Evolutionary conservation across 1,140 invertebrate genomes (phyloP), one percentile per base, ranked within the genome.

Genomic region (Ips nitidus): DNA sequence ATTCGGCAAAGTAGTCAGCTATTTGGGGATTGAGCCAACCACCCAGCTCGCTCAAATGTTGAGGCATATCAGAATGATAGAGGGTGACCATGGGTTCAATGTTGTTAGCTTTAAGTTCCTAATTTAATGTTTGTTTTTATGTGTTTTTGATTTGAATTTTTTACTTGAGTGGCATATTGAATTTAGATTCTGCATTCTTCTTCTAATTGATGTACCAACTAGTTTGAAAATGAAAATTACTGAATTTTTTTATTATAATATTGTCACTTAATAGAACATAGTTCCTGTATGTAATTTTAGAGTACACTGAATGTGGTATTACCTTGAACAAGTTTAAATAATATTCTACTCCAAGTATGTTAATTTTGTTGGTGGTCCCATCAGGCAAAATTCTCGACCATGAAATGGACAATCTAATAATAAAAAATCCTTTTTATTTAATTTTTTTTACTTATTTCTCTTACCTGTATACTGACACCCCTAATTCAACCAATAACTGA

Each of bases 381-480:
- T 73, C 80, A 38, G 86, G 85, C 1, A 86, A 72, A 41, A 87
- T 82, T 68, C 86, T 75, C 0, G 87, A 72, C 88, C 88, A 89
- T 36, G 87, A 84, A 58, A 89, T 74, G 0, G 88, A 89, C 76
- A 89, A 87, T 4, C 87, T 81, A 74, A 43, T 50, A 55, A 22
- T 6, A 55, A 6, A n/a, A 55, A 55, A 55, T 55, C 22, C 22
- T 22, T 22, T 22, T 22, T 22, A 22, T 22, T 22, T 22, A 22
- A 22, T 22, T 22, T 22, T 22, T 22, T 22, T 22, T 22, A 22
- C 0, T 22, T 22, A 22, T 22, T 22, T 22, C 22, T 22, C 36
- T 38, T 47, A 52, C 65, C 65, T 67, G 41, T 67, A 67, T 7
- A 58, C 4, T 87, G 81, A 75, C 2, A 89, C 83, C n/a, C 81